phyloP scores from a whole-genome alignment of 2,797 vertebrate genomes.

The Thunnus albacares region DNA sequence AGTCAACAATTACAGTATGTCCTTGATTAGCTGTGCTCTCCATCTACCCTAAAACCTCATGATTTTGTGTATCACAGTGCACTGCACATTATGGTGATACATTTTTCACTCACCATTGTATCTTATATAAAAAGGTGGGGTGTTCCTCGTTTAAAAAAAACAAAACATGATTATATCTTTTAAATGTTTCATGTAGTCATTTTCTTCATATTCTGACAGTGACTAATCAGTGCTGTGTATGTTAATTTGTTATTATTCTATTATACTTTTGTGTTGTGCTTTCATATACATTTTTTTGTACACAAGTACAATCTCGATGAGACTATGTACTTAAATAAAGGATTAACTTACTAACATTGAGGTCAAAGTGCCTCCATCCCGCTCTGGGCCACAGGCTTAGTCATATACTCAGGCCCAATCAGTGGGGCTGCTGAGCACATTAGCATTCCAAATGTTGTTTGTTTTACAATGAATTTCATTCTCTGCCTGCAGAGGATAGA shows the following conservation, averaged over 20 bases:
- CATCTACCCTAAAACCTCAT: too few species aligned
- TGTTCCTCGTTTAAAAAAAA: background rate
- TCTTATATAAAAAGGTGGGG: background rate
- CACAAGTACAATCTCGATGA: constrained; percentile 3
- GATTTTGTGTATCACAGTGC: too few species aligned
- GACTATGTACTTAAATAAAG: constrained; percentile 37
- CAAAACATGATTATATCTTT: background rate
- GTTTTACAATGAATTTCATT: constrained; percentile 67
- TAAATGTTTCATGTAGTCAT: background rate
- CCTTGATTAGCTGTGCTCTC: too few species aligned
- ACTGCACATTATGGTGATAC: too few species aligned
- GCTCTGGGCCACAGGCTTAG: constrained; percentile 58
- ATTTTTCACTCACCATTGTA: too few species aligned
- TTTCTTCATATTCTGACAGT: background rate
- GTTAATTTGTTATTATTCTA: background rate
- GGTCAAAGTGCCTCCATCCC: constrained; percentile 65
- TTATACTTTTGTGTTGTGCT: background rate
- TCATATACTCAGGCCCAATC: constrained; percentile 66
- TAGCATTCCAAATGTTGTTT: constrained; percentile 77
- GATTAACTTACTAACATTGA: constrained; percentile 46
- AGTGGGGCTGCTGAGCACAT: constrained; percentile 57
- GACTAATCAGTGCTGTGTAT: background rate
- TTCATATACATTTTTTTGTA: background rate
- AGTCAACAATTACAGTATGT: too few species aligned
- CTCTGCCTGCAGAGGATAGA: constrained; percentile 59